A percentile compares a stretch with the other conserved stretches of the same genome.
These are phyloP conservation scores for Rhinella marina DNA, from an alignment of 2,797 vertebrate genomes.

Conservation along the genomic window DNA sequence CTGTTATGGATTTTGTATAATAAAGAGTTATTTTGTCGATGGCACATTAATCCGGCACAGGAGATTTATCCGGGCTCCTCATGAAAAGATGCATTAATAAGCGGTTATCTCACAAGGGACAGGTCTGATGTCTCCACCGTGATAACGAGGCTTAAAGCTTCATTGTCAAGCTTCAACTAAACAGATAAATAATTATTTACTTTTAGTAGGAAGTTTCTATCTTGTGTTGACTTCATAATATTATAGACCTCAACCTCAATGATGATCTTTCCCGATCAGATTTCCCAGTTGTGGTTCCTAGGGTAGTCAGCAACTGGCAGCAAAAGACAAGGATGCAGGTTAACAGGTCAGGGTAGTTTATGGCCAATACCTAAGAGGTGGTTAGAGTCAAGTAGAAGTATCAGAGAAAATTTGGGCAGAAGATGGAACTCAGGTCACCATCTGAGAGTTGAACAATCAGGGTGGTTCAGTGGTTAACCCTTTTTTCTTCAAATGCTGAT, in stretches of 20 bases:
- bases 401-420: too few species aligned
- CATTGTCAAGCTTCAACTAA: neutral
- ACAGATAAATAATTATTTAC: neutral
- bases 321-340: neutral
- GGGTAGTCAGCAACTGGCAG: neutral
- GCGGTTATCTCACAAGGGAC: slow-evolving; percentile 8
- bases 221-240: neutral
- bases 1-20: neutral
- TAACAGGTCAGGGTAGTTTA: neutral
- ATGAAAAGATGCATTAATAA: neutral
- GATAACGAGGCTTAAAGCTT: neutral
- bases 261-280: neutral
- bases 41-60: neutral
- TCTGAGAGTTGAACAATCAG: too few species aligned
- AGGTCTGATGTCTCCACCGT: neutral
- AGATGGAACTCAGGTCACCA: too few species aligned
- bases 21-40: neutral
- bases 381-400: too few species aligned
- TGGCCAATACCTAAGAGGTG: neutral
- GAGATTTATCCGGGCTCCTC: neutral
- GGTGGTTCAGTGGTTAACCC: too few species aligned
- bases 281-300: neutral
- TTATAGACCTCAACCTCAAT: neutral
- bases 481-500: too few species aligned
- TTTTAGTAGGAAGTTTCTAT: neutral